These are phyloP conservation scores for Coranthus polyacanthus DNA, from an alignment of 2,797 vertebrate species.

Conservation along the genomic window DNA sequence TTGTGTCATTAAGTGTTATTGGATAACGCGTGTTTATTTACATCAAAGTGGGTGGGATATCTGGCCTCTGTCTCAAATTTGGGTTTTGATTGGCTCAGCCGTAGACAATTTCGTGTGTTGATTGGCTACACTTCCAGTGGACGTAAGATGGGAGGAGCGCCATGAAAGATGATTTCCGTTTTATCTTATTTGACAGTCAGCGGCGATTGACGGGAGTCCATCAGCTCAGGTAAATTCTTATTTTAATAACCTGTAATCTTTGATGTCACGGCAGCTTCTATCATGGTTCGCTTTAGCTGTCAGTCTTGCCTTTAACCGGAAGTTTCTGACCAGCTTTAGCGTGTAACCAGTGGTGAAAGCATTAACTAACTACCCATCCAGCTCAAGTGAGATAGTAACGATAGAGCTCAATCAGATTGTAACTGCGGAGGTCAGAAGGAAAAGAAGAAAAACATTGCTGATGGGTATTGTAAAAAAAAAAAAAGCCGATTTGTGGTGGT, in stretches of 20 bases:
- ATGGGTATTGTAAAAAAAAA: background rate
- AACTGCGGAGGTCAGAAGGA: constrained; percentile 52
- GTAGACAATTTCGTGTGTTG: background rate
- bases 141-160: constrained; percentile 49
- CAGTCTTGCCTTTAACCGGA: background rate
- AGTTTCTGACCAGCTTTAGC: background rate
- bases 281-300: too few relatives aligned
- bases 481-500: accelerated
- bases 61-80: accelerated
- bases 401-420: background rate
- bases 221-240: constrained; percentile 71
- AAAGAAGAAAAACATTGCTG: background rate
- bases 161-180: constrained; percentile 54
- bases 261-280: background rate
- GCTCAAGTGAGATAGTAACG: constrained; percentile 28
- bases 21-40: background rate
- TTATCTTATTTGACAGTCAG: constrained; percentile 64
- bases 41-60: constrained; percentile 27
- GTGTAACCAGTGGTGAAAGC: background rate
- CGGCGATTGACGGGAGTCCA: constrained; percentile 65
- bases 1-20: constrained; percentile 9
- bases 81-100: constrained; percentile 52
- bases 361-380: too few relatives aligned
- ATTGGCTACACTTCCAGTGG: constrained; percentile 56
- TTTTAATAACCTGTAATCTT: background rate